Evolutionary conservation across 2,888 invertebrate genomes (phyloP).

Genomic region (Watsonalla binaria): DNA sequence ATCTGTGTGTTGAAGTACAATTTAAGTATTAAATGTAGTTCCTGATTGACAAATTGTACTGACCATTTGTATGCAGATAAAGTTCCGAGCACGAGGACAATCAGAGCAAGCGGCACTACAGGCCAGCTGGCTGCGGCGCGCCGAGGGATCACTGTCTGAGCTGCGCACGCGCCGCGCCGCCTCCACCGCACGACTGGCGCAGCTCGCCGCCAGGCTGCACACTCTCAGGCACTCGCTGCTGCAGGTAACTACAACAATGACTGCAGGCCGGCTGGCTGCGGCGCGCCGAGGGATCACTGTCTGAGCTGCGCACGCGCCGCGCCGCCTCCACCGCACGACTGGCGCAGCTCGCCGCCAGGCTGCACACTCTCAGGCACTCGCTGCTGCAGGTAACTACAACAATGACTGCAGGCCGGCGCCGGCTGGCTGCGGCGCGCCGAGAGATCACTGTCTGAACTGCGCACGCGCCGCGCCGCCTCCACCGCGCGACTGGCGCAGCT

Average conservation of each 20-base stretch:
- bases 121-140: slow-evolving; percentile 87
- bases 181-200: slow-evolving; percentile 88
- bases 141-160: slow-evolving; percentile 86
- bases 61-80: slow-evolving; percentile 57
- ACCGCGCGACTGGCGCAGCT: not conserved
- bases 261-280: slow-evolving; percentile 90
- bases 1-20: too few species aligned
- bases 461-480: not conserved
- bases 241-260: slow-evolving; percentile 78
- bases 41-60: not conserved
- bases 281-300: slow-evolving; percentile 87
- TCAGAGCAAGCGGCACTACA: slow-evolving; percentile 91
- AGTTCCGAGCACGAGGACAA: slow-evolving; percentile 90
- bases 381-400: slow-evolving; percentile 82
- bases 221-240: slow-evolving; percentile 91
- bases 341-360: slow-evolving; percentile 88
- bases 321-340: slow-evolving; percentile 88
- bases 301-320: slow-evolving; percentile 88
- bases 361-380: slow-evolving; percentile 89
- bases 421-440: not conserved
- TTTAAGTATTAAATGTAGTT: not conserved
- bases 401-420: not conserved
- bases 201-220: slow-evolving; percentile 88
- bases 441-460: slow-evolving; percentile 1
- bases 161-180: slow-evolving; percentile 90